Base-by-base conservation (phyloP, 2,113 vertebrate genomes). In the Sialia sialis region DNA sequence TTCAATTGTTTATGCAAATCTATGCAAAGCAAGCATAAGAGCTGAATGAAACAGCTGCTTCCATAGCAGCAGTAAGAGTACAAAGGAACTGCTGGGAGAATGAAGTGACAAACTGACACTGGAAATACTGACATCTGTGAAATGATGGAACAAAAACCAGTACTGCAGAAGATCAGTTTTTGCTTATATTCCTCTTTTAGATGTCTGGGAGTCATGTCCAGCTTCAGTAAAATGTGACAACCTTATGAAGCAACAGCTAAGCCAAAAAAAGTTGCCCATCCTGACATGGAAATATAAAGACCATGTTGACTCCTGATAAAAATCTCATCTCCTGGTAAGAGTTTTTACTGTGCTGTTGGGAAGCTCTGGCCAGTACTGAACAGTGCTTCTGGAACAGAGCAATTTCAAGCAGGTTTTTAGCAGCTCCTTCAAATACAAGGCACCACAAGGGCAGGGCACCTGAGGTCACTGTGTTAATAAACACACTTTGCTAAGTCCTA, bases 1-100 rank as follows among this genome's bases (percentile, higher is more conserved):
- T 68, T 73, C 74, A 89, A 84, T 91, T 91, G 63, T 89, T 94
- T 73, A 96, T 93, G 91, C 84, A 91, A 89, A 94, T 87, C 62
- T 48, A 84, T 79, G 84, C 91, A 95, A 95, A 89, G 56, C 70
- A 94, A 95, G 78, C 34, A 6, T 7, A 49, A 43, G 26, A 93
- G 43, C 29, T 76, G 87, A 95, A 92, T 82, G 80, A 73, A 89
- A 89, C 84, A 95, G 84, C 89, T 93, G 78, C 87, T 95, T 85
- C 91, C 87, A 29, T n/a, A 83, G 82, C 63, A 94, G 89, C 0
- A 4, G 19, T 74, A 94, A 87, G 10, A 82, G 70, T 3, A 91
- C 84, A 95, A 91, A 94, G 67, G 66, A 87, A 75, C 30, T 82
- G 63, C 84, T 73, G 75, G 89, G 75, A 91, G 74, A 74, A 81